Base-by-base conservation (phyloP, 2,113 vertebrate genomes). In the Carassius carassius region DNA sequence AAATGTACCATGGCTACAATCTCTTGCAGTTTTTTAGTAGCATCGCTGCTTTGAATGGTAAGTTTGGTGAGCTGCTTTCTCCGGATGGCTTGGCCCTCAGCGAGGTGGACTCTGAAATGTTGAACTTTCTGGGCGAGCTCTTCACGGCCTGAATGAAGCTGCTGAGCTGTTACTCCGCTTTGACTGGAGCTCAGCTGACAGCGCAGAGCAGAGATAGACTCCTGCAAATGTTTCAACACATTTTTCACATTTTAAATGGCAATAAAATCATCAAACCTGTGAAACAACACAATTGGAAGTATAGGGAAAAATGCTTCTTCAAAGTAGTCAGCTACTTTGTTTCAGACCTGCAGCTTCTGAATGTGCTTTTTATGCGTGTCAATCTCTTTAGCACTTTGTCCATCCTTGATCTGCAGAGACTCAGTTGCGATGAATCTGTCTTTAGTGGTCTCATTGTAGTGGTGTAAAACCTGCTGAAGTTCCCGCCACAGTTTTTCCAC, bases 301-400 rank as follows among this genome's bases (percentile, higher is more conserved):
- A 70, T 51, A 14, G 49, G 49, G 4, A 0, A 44, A 73, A 73
- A 23, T 3, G 19, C 32, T 35, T 35, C 3, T 35, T 8, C 29
- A 69, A 69, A 35, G 65, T 37, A 37, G 16, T 35, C 5, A 32
- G 14, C 14, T 32, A 3, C 13, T 54, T 80, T 19, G 23, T 37
- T 17, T 16, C 85, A 81, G 10, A 97, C 96, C 95, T 96, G 96
- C 6, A 96, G 90, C 72, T 90, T 95, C 88, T 94, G 95, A 85
- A 96, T 89, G 89, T 88, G 96, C 87, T 89, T 95, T 25, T 92
- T 89, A 88, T 96, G 95, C 0, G 0, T 29, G 5, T 93, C 92
- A 1, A 96, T 95, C 84, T 97, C 96, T 83, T 86, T 86, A 72
- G 94, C 91, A 72, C 89, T 95, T 76, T 88, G 95, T 86, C 93